Base-by-base conservation (phyloP, 2,797 vertebrate genomes). In the Lagorchestes hirsutus region DNA sequence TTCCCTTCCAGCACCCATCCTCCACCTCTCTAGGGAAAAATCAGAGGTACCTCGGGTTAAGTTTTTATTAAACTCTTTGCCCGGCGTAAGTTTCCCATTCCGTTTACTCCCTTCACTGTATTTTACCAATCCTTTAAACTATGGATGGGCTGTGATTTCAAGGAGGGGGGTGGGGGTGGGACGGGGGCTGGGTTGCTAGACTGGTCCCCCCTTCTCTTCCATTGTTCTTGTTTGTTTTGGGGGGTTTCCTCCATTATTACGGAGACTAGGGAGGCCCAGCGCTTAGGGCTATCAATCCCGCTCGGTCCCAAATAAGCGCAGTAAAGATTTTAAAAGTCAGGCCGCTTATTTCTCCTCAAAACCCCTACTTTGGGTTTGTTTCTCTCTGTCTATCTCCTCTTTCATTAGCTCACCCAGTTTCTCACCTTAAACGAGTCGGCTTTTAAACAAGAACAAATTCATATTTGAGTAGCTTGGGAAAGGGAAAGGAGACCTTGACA, bases 21-120 rank as follows among this genome's bases (percentile, higher is more conserved):
- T 55, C 50, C 58, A 55, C 55, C 34, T 34, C 54, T 52, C 50
- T 98, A 99, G 98, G 98, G 98, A 99, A 99, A 98, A 99, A 99
- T 98, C 97, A 98, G 98, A 99, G 98, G 98, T 98, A 98, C 98
- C 98, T 99, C 98, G 99, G 99, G 98, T 98, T 98, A 87, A 97
- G 98, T 99, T 99, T 46, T 99, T 99, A 99, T 99, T 98, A 98
- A 99, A 99, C 99, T 99, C 98, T 99, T 99, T 99, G 98, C 98
- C 93, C 97, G 97, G 98, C 98, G 97, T 99, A 99, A 98, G 99
- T 99, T 98, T 92, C 93, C 98, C 98, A 98, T 98, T 98, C 98
- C 98, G 97, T 97, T 97, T 98, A 97, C 98, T 98, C 98, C 98
- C 97, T 97, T 93, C 97, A 55, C 97, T 97, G 97, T 91, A 92